Evolutionary conservation across 2,888 invertebrate genomes (phyloP).

Genomic region (Podotricha telesiphe): DNA sequence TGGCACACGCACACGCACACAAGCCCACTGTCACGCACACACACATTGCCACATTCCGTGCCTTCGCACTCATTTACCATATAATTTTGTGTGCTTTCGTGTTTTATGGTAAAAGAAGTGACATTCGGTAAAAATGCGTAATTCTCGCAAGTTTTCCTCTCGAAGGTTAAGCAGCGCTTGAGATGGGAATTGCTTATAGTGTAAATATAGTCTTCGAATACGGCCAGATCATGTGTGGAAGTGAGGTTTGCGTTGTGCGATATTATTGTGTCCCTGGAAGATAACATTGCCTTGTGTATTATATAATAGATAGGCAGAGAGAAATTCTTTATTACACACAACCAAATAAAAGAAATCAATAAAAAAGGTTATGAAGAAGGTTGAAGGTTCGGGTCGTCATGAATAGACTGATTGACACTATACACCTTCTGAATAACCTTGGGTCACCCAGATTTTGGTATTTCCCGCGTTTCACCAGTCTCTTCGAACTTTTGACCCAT

Average conservation of each 20-base stretch:
- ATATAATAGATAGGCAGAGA: neutral
- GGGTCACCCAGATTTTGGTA: too few relatives aligned
- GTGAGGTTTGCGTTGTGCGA: slow-evolving; percentile 70
- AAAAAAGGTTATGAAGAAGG: too few relatives aligned
- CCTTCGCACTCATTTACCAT: slow-evolving; percentile 75
- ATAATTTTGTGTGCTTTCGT: slow-evolving; percentile 61
- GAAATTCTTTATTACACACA: too few relatives aligned
- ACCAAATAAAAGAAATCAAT: too few relatives aligned
- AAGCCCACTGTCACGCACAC: slow-evolving; percentile 77
- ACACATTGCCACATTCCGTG: slow-evolving; percentile 83
- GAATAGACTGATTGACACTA: too few relatives aligned
- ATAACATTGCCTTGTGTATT: neutral
- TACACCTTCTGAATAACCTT: too few relatives aligned
- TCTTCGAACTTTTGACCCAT: too few relatives aligned
- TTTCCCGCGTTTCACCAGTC: too few relatives aligned
- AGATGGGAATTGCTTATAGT: slow-evolving; percentile 85
- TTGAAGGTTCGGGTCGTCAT: too few relatives aligned
- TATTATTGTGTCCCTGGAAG: slow-evolving; percentile 68
- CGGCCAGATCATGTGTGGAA: slow-evolving; percentile 86
- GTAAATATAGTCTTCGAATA: slow-evolving; percentile 91
- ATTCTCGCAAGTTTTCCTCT: slow-evolving; percentile 73
- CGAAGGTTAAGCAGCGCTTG: slow-evolving; percentile 85
- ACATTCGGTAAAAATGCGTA: slow-evolving; percentile 67
- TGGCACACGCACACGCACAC: slow-evolving; percentile 80
- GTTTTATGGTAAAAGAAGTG: slow-evolving; percentile 60